Percentiles rank a stretch among this genome's conserved stretches.
phyloP scores from a whole-genome alignment of 2,888 invertebrate species.

The Stenichneumon culpator region DNA sequence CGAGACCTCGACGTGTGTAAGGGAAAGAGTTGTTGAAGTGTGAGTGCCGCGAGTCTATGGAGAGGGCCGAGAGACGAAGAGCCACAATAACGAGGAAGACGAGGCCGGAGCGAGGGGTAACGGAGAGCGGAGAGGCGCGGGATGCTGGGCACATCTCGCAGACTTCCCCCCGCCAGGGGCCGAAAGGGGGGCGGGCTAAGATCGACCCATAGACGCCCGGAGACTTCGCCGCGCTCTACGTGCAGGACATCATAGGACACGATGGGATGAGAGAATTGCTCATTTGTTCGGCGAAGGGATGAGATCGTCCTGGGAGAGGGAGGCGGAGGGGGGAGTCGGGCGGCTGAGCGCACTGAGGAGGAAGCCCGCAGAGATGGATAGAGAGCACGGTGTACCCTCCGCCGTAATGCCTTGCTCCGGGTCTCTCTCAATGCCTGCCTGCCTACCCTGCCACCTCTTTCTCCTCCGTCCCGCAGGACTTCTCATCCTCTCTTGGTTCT shows the following conservation, averaged over 20 bases:
- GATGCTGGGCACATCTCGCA: slow-evolving; percentile 37
- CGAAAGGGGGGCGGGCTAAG: slow-evolving; percentile 67
- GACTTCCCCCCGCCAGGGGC: slow-evolving; percentile 20
- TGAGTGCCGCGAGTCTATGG: too few species aligned
- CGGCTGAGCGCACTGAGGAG: slow-evolving; percentile 33
- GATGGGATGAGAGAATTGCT: slow-evolving; percentile 83
- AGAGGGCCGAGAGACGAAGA: slow-evolving; percentile 30
- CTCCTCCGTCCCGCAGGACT: slow-evolving; percentile 55
- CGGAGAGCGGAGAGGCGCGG: slow-evolving; percentile 45
- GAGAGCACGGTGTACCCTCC: slow-evolving; percentile 68
- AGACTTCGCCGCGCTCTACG: slow-evolving; percentile 76
- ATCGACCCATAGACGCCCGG: slow-evolving; percentile 80
- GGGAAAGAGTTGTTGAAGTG: slow-evolving; percentile 47
- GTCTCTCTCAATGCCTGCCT: slow-evolving; percentile 46
- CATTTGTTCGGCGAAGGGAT: slow-evolving; percentile 83
- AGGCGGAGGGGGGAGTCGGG: slow-evolving; percentile 41
- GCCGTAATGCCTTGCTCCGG: slow-evolving; percentile 81
- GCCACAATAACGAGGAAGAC: slow-evolving; percentile 60
- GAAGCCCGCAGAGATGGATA: slow-evolving; percentile 37
- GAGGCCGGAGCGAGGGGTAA: slow-evolving; percentile 70
- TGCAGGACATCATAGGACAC: slow-evolving; percentile 84
- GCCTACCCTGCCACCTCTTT: slow-evolving; percentile 55
- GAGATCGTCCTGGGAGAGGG: slow-evolving; percentile 64
- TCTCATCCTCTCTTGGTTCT: slow-evolving; percentile 49
- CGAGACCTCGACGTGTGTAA: slow-evolving; percentile 54